Percentiles rank a stretch among this genome's conserved stretches.
Conservation (phyloP, 2,888 invertebrate genomes). For the Pammene aurita region DNA sequence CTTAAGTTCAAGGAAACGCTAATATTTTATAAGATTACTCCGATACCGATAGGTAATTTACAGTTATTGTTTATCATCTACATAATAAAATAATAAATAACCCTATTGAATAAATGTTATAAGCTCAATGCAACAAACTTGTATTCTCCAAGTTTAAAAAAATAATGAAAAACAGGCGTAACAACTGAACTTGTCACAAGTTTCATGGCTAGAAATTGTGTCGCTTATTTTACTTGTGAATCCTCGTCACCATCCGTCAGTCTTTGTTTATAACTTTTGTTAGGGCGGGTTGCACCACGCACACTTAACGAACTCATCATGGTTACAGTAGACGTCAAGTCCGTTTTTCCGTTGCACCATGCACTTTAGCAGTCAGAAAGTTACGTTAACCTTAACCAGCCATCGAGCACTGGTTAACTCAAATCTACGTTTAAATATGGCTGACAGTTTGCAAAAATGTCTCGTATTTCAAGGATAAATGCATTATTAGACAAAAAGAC, state of each 20-base stretch:
- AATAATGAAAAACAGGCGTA: neutral
- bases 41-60: conserved; percentile 18
- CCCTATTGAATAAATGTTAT: too few species aligned
- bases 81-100: neutral
- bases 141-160: neutral
- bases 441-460: too few species aligned
- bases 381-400: too few species aligned
- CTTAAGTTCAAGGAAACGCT: conserved; percentile 33
- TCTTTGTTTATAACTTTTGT: conserved; percentile 5
- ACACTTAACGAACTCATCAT: too few species aligned
- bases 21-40: conserved; percentile 25
- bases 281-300: too few species aligned
- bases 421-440: too few species aligned
- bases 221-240: neutral
- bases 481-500: too few species aligned
- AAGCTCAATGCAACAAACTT: neutral
- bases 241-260: conserved; percentile 1
- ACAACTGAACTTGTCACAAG: neutral
- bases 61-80: conserved; percentile 3
- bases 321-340: too few species aligned
- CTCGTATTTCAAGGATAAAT: too few species aligned
- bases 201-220: neutral
- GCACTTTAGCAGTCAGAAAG: too few species aligned
- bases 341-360: too few species aligned
- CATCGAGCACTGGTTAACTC: too few species aligned